Conservation (phyloP, 2,888 invertebrate genomes). For the Drosophila subquinaria region DNA sequence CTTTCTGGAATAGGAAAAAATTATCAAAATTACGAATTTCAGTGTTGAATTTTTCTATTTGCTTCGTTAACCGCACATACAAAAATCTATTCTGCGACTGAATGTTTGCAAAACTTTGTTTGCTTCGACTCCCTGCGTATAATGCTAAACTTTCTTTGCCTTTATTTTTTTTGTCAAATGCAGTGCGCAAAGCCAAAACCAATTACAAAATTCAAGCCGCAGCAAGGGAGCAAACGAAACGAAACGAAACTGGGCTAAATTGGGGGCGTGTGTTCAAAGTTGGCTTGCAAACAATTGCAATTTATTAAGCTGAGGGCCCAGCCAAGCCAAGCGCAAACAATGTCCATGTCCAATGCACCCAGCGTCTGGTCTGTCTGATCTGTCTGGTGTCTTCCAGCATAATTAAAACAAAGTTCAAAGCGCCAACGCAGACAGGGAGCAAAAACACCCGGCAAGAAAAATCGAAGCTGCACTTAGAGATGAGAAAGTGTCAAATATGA, state of each 20-base stretch:
- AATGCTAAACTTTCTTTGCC: conserved; percentile 72
- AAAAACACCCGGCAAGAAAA: conserved; percentile 12
- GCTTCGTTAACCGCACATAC: conserved; percentile 76
- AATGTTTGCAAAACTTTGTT: conserved; percentile 74
- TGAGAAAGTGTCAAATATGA: conserved; percentile 13
- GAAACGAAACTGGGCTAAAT: conserved; percentile 52
- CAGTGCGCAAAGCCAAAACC: conserved; percentile 71
- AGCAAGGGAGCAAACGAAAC: conserved; percentile 47
- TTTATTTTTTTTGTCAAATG: conserved; percentile 68
- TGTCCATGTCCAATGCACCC: conserved; percentile 64
- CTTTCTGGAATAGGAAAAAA: conserved; percentile 9
- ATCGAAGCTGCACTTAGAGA: conserved; percentile 25
- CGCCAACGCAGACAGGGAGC: conserved; percentile 45
- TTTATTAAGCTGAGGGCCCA: conserved; percentile 74
- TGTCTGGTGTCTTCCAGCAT: conserved; percentile 59
- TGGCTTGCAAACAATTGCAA: conserved; percentile 78
- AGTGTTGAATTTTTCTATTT: conserved; percentile 63
- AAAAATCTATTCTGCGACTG: conserved; percentile 62
- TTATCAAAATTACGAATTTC: conserved; percentile 42
- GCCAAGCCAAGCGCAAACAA: conserved; percentile 66
- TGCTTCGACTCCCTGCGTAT: conserved; percentile 58
- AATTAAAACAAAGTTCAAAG: conserved; percentile 82
- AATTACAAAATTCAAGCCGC: conserved; percentile 73
- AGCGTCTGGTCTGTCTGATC: conserved; percentile 13
- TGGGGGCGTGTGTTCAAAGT: conserved; percentile 63